phyloP scores from a whole-genome alignment of 2,888 invertebrate genomes.

The Acrobeloides nanus region DNA sequence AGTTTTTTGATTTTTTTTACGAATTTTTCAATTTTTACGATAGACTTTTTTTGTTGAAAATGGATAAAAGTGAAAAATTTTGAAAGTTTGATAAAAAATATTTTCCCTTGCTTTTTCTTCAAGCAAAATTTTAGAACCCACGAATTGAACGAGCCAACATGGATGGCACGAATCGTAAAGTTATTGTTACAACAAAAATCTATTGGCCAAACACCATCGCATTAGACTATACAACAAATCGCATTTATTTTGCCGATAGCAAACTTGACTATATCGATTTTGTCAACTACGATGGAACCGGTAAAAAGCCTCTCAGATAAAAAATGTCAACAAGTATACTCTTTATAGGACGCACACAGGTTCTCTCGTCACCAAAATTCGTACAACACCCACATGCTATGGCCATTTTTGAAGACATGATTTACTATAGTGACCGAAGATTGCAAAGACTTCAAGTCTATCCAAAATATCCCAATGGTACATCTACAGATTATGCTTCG shows the following conservation, averaged over 20 bases:
- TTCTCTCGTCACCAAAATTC: conserved; percentile 62
- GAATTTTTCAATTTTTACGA: no score
- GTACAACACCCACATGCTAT: conserved; percentile 88
- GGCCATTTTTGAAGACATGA: conserved; percentile 85
- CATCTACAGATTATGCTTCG: conserved; percentile 58
- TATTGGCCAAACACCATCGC: conserved; percentile 98
- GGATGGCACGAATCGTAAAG: conserved; percentile 68
- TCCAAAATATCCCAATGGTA: conserved; percentile 53
- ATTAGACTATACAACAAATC: conserved; percentile 79
- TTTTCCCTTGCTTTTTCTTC: conserved; percentile 1
- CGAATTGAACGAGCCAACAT: conserved; percentile 88
- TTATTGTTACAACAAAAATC: conserved; percentile 60
- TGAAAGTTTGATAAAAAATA: no score
- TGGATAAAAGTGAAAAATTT: no score
- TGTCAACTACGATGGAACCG: conserved; percentile 85
- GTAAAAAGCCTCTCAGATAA: conserved; percentile 40
- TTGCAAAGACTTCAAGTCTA: conserved; percentile 43
- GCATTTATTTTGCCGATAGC: conserved; percentile 93
- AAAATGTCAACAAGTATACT: conserved; percentile 1
- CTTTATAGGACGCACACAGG: conserved; percentile 36
- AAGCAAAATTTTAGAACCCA: conserved; percentile 66
- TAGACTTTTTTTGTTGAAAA: no score
- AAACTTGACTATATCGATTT: conserved; percentile 95
- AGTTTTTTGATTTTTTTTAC: no score
- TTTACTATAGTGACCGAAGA: conserved; percentile 74